A percentile compares a stretch with the other conserved stretches of the same genome.
Conservation (phyloP, 2,888 invertebrate species). For the Cremastinae sp. region DNA sequence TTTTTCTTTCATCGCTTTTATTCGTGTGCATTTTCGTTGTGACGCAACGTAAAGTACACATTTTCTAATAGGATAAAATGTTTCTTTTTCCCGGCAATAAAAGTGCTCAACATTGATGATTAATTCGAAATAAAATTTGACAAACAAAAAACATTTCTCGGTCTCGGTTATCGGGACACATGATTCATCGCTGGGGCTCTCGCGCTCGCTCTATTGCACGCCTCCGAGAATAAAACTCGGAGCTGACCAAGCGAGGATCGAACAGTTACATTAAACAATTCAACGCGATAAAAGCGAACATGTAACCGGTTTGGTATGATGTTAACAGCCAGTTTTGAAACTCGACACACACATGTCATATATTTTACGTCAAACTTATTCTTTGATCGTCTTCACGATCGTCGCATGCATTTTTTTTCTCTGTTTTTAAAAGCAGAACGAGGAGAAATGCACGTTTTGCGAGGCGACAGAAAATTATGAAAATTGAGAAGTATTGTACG, state of each 20-base stretch:
- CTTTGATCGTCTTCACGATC: neutral
- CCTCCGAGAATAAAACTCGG: constrained; percentile 9
- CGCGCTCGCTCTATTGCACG: neutral
- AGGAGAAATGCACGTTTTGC: neutral
- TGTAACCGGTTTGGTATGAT: constrained; percentile 61
- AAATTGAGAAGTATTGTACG: too few relatives aligned
- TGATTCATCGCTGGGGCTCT: constrained; percentile 1
- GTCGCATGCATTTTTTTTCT: neutral
- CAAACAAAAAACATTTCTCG: constrained; percentile 51
- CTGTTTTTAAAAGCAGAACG: constrained; percentile 43
- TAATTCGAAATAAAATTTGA: constrained; percentile 47
- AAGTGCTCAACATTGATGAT: constrained; percentile 41
- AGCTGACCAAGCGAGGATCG: constrained; percentile 35
- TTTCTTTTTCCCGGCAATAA: too few relatives aligned
- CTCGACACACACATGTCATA: neutral
- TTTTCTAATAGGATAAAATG: constrained; percentile 21
- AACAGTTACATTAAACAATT: constrained; percentile 61
- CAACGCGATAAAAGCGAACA: constrained; percentile 50
- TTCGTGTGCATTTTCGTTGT: neutral
- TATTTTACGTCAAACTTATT: constrained; percentile 10
- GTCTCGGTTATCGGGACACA: constrained; percentile 46
- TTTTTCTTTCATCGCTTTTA: constrained; percentile 27
- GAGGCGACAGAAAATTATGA: constrained; percentile 47
- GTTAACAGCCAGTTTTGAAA: constrained; percentile 45
- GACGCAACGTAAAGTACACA: constrained; percentile 10